Base-by-base conservation (phyloP, 2,888 invertebrate genomes). In the Hyposoter didymator region DNA sequence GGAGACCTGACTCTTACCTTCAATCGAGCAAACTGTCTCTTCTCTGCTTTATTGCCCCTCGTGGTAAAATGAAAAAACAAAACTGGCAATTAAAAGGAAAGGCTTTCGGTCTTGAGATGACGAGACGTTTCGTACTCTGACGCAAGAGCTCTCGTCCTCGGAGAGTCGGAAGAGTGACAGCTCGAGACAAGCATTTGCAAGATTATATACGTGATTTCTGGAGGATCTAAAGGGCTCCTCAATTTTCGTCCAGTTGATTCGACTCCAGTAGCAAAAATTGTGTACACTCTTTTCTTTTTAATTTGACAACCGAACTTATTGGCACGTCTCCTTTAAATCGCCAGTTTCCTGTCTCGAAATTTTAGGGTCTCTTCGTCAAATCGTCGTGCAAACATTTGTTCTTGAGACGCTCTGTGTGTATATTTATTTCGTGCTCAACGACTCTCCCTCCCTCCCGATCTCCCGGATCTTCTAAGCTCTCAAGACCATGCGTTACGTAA, bases 11-110 rank as follows among this genome's bases (percentile, higher is more conserved):
- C 55, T 55, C 43, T 72, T 52, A 39, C 81, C 69, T 69, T 69
- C 62, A 73, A 84, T 74, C 28, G 49, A 19, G 19, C 64, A 64
- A 59, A 67, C 45, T 22, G 79, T 45, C 69, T 49, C 62, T 35
- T 45, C 69, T 49, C 62, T 35, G 12, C 35, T 66, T 35, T 22
- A 17, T 49, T 8, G 55, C 39, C 6, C 3, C 3, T 8, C 4
- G 19, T 19, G 32, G 49, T 47, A 73, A 82, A 70, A 22, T 64
- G 5, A 49, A 47, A 69, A 7, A 22, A 7, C 2, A 19, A 47
- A 5, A 39, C 5, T 17, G 39, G 14, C 22, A 66, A 64, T 75
- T 35, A 64, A 64, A 47, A 64, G 32, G 64, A 45, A 74, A 75
- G 49, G 35, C 64, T 49, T 49, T 45, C 14, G n/a, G 8, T 39